Evolutionary conservation across 2,113 vertebrate species (phyloP), one percentile per base, ranked within the genome.

Genomic region (Phrynocephalus versicolor): DNA sequence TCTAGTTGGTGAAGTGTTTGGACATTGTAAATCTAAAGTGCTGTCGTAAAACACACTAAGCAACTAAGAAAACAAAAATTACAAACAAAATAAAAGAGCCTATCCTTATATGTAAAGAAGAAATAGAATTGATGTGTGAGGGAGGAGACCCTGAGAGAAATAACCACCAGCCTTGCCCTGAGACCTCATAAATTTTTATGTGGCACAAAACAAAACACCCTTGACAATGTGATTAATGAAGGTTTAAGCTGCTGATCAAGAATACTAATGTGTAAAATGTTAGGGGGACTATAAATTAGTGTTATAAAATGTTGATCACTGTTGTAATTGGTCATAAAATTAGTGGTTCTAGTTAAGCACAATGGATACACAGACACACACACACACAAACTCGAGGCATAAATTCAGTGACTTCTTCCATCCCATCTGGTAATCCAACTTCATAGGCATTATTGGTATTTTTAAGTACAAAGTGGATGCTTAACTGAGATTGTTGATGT

Each of bases 191-290:
- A 86, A 69, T 58, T 75, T 76, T 82, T 75, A 86, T 74, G 60
- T 82, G 79, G 57, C 85, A 86, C 65, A 76, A 86, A 86, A 75
- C 85, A 76, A 86, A 86, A 81, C 78, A 85, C 51, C 35, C 75
- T 79, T 85, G 75, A 79, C 79, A 85, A 79, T 71, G 65, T 71
- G 83, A 85, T 85, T 85, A 79, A 79, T 85, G 35, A 84, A 85
- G 64, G 10, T 81, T 1, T 88, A 83, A 73, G 86, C 55, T 30
- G 13, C 45, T 58, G 79, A 74, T 30, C 25, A 37, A 73, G 75
- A 89, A 79, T 58, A 69, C 67, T 81, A 73, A 79, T 73, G 12
- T 35, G 23, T 81, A 86, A 58, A 85, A 16, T 13, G 0, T 58
- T 89, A 81, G 27, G 45, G 19, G 87, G 77, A 76, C 75, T 6